Percentiles rank a stretch among this genome's conserved stretches.
These are phyloP conservation scores for Xanthia icteritia DNA, from an alignment of 2,888 invertebrate species.

Conservation along the genomic window DNA sequence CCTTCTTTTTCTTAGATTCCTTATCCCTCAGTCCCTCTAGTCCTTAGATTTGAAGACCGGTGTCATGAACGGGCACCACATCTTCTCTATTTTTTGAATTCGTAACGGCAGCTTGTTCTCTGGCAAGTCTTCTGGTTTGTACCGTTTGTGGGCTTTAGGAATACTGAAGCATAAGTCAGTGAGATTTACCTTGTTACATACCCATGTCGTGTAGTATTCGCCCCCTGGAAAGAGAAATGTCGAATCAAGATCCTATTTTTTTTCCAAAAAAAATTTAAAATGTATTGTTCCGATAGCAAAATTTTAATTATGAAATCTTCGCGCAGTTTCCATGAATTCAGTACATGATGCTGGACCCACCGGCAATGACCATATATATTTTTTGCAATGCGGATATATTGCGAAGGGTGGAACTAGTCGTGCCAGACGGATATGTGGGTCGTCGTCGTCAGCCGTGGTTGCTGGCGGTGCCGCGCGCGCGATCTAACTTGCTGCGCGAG, in stretches of 20 bases:
- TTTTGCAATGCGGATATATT: too few species aligned
- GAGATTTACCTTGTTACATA: constrained; percentile 42
- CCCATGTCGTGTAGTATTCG: constrained; percentile 74
- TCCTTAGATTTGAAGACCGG: constrained; percentile 63
- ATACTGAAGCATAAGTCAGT: constrained; percentile 75
- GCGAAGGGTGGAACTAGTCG: too few species aligned
- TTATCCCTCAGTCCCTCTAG: not conserved
- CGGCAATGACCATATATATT: not conserved
- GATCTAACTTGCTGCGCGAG: too few species aligned
- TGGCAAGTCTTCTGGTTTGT: constrained; percentile 63
- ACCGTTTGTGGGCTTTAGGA: constrained; percentile 70
- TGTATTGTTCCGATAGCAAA: not conserved
- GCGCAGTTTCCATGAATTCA: not conserved
- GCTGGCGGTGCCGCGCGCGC: too few species aligned
- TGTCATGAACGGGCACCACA: constrained; percentile 85
- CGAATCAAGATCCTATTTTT: not conserved
- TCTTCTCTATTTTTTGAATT: constrained; percentile 72
- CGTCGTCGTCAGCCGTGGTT: too few species aligned
- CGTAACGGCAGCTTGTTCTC: constrained; percentile 66
- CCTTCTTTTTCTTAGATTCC: not conserved
- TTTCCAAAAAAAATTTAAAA: not conserved
- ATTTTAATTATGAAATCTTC: not conserved
- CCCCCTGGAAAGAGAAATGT: constrained; percentile 67
- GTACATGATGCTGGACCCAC: not conserved
- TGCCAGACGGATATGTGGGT: too few species aligned